A percentile compares a stretch with the other conserved stretches of the same genome.
Conservation (phyloP, 2,888 invertebrate genomes). For the Patella depressa region DNA sequence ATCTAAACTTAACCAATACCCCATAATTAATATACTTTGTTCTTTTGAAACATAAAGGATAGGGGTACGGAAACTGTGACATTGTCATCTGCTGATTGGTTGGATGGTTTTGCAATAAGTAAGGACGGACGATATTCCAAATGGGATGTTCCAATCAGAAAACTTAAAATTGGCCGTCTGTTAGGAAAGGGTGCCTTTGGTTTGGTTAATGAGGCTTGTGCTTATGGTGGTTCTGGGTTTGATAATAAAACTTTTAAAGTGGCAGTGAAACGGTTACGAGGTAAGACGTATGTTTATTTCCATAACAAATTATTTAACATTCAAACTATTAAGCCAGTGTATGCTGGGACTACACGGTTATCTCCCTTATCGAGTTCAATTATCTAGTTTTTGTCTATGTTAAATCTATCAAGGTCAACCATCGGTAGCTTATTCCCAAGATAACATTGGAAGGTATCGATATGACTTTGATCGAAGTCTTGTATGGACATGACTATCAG, state of each 20-base stretch:
- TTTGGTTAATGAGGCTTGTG: constrained; percentile 39
- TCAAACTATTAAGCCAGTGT: too few relatives aligned
- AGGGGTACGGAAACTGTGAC: background rate
- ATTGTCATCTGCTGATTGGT: background rate
- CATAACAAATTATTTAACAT: too few relatives aligned
- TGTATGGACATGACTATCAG: too few relatives aligned
- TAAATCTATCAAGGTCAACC: too few relatives aligned
- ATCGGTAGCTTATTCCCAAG: too few relatives aligned
- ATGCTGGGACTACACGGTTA: constrained; percentile 15
- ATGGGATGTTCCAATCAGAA: background rate
- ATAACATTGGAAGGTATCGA: too few relatives aligned
- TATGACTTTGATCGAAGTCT: too few relatives aligned
- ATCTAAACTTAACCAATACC: too few relatives aligned
- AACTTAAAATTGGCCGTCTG: constrained; percentile 31
- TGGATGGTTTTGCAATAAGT: constrained; percentile 3
- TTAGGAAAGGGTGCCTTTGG: constrained; percentile 49
- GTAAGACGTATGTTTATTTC: constrained; percentile 12
- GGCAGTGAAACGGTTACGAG: constrained; percentile 32
- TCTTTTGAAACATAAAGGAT: background rate
- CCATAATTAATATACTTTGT: too few relatives aligned
- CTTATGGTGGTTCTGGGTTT: constrained; percentile 14
- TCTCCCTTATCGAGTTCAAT: constrained; percentile 6
- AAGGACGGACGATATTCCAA: background rate
- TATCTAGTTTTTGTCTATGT: too few relatives aligned
- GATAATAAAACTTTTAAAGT: constrained; percentile 26